Conservation (phyloP, 2,888 invertebrate species). For the Mystacides longicornis region DNA sequence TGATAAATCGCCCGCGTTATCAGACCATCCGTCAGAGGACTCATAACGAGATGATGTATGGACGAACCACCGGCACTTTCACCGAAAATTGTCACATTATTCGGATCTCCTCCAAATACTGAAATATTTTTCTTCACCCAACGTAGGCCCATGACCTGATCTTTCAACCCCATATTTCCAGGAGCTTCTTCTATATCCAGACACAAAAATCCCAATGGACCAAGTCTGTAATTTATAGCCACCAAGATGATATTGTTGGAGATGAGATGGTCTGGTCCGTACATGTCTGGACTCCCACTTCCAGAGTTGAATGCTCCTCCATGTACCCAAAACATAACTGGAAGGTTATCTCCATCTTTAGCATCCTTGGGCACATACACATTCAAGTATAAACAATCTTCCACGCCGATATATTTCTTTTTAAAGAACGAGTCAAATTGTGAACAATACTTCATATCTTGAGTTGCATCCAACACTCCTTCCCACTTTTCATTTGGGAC, state of each 20-base stretch:
- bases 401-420: constrained; percentile 9
- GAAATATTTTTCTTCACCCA: constrained; percentile 17
- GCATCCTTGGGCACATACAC: constrained; percentile 13
- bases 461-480: constrained; percentile 11
- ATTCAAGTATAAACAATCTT: constrained; percentile 20
- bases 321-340: constrained; percentile 22
- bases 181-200: constrained; percentile 13
- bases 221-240: constrained; percentile 19
- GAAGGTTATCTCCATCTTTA: constrained; percentile 4
- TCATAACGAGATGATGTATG: constrained; percentile 8
- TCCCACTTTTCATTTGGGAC: constrained; percentile 13
- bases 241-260: constrained; percentile 14
- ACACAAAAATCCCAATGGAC: constrained; percentile 18
- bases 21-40: constrained; percentile 10
- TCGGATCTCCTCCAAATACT: constrained; percentile 16
- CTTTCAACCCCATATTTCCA: constrained; percentile 21
- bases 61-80: constrained; percentile 20
- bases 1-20: constrained; percentile 12
- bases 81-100: constrained; percentile 19
- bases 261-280: constrained; percentile 15
- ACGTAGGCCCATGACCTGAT: constrained; percentile 16
- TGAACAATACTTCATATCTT: background rate
- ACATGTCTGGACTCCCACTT: constrained; percentile 8
- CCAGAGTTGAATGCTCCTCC: constrained; percentile 18
- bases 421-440: constrained; percentile 8